Conservation (phyloP, 1,140 invertebrate species). For the Araneus ventricosus region DNA sequence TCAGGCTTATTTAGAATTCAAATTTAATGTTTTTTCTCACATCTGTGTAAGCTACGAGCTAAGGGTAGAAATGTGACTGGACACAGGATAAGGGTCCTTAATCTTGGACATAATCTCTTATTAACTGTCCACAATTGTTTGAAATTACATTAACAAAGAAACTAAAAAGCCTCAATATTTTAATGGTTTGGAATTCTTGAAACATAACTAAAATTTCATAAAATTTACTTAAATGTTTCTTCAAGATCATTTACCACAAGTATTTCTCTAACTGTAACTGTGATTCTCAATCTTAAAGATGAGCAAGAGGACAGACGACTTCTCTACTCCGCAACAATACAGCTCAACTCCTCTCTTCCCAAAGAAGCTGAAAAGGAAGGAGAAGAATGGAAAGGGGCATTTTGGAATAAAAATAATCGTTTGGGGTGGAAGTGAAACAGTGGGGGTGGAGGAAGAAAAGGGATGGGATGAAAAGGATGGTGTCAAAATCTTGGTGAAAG, state of each 20-base stretch:
- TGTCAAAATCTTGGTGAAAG: constrained; percentile 31
- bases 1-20: no score
- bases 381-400: constrained; percentile 25
- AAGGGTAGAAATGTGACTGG: no score
- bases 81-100: no score
- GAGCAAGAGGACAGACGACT: neutral
- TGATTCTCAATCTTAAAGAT: neutral
- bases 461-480: constrained; percentile 29
- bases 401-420: constrained; percentile 56
- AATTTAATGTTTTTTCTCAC: no score
- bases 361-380: constrained; percentile 32
- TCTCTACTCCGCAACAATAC: constrained; percentile 16
- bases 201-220: no score
- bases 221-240: no score
- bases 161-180: no score
- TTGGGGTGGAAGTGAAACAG: neutral
- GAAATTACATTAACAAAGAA: no score
- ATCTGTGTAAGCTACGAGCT: no score
- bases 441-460: neutral
- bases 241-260: neutral
- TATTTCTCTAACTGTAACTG: neutral
- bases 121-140: no score
- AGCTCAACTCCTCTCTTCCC: neutral
- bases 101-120: no score
- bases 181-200: no score